Evolutionary conservation across 2,888 invertebrate genomes (phyloP), one percentile per base, ranked within the genome.

Genomic region (Epistrophe grossulariae): DNA sequence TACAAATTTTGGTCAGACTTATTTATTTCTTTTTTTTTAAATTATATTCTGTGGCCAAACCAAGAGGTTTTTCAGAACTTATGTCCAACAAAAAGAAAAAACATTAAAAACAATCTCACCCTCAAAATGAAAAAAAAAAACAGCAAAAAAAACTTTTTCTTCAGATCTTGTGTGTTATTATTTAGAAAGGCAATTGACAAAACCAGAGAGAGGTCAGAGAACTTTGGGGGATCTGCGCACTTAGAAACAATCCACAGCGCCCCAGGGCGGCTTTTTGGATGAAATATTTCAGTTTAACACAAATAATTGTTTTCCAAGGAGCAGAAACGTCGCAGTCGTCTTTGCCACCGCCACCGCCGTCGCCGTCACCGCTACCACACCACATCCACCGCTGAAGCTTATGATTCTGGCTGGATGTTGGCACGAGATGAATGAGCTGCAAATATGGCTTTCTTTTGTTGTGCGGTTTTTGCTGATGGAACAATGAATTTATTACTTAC

Each of bases 231-330:
- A 60, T 73, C 70, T 73, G 73, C 59, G 60, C 83, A 79, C 50
- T 68, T 43, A 50, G 40, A 73, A 62, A 73, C 79, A 66, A 73
- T 83, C 7, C 38, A 45, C 45, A 73, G 83, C 83, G 66, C 73
- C 68, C 68, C 35, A 68, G 73, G 79, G 68, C 73, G 45, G 50
- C 50, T 73, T 83, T 79, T 83, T 79, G 68, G 52, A 68, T 60
- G 73, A 79, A 55, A 79, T 73, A 79, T 73, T 79, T 83, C 72
- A 59, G 72, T 72, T 82, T 78, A 78, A 66, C 73, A 43, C 73
- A 83, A 79, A 73, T 68, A 83, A 83, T 83, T 83, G 79, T 79
- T 83, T 73, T 72, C 35, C 24, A 55, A 79, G 79, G 76, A 76
- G 40, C 50, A 31, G 15, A 38, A 59, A 24, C 64, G n/a, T n/a